Evolutionary conservation across 2,888 invertebrate genomes (phyloP).

Genomic region (Teinopalpus imperialis): DNA sequence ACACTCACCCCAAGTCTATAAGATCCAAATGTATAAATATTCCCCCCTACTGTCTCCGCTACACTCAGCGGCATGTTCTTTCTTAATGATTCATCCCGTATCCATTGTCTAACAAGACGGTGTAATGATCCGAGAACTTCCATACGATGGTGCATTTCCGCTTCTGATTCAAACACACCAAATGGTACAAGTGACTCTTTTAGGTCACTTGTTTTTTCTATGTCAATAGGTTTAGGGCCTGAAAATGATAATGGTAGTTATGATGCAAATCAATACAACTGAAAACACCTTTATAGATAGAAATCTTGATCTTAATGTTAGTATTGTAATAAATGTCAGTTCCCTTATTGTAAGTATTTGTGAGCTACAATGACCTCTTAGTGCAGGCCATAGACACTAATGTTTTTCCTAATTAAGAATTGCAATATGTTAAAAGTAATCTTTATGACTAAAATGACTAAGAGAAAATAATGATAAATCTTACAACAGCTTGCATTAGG

Average conservation of each 20-base stretch:
- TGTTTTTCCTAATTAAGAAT: too few relatives aligned
- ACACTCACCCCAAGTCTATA: slow-evolving; percentile 91
- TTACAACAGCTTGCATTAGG: too few relatives aligned
- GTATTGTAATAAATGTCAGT: too few relatives aligned
- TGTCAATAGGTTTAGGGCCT: slow-evolving; percentile 89
- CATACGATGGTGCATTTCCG: slow-evolving; percentile 95
- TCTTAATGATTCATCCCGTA: slow-evolving; percentile 91
- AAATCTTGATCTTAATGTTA: too few relatives aligned
- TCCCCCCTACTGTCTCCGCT: slow-evolving; percentile 96
- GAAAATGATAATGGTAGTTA: slow-evolving; percentile 51
- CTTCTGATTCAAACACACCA: slow-evolving; percentile 95
- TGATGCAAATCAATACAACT: too few relatives aligned
- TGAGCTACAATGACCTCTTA: too few relatives aligned
- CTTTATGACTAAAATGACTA: too few relatives aligned
- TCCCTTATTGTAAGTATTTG: too few relatives aligned
- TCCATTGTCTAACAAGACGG: slow-evolving; percentile 96
- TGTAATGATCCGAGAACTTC: slow-evolving; percentile 93
- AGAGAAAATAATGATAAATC: too few relatives aligned
- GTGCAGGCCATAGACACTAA: too few relatives aligned
- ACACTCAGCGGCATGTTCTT: slow-evolving; percentile 96
- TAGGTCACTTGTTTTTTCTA: slow-evolving; percentile 88
- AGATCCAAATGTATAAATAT: slow-evolving; percentile 99
- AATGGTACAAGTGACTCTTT: slow-evolving; percentile 90
- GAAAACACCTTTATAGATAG: too few relatives aligned
- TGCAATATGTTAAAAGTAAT: too few relatives aligned